These are phyloP conservation scores for Oopsacas minuta DNA, from an alignment of 37 sponge, comb jelly and placozoan species.

Conservation along the genomic window DNA sequence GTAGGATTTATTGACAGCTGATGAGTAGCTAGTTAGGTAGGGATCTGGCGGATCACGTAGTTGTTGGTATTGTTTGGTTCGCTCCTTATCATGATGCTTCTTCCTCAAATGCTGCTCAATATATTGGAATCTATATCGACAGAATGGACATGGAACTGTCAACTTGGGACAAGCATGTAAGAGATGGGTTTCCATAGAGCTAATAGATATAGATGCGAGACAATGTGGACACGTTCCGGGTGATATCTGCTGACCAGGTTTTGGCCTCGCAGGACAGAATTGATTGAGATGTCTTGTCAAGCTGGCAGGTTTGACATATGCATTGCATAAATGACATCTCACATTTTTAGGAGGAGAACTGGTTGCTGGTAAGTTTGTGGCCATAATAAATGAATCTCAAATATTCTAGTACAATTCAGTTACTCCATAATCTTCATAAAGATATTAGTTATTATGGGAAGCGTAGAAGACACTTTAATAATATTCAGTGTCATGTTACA, in stretches of 20 bases:
- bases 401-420: no score
- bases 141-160: not conserved
- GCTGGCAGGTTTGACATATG: not conserved
- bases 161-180: not conserved
- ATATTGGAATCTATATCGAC: not conserved
- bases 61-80: not conserved
- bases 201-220: not conserved
- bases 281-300: not conserved
- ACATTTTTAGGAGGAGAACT: not conserved
- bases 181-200: not conserved
- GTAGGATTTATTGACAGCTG: not conserved
- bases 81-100: not conserved
- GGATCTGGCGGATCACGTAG: not conserved
- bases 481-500: no score
- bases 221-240: conserved; percentile 8
- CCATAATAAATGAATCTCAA: not conserved
- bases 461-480: not conserved
- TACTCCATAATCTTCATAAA: no score
- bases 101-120: not conserved
- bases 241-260: not conserved
- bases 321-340: not conserved
- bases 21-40: not conserved
- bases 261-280: not conserved
- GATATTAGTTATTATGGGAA: not conserved
- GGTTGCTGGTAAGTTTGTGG: not conserved